A percentile compares a stretch with the other conserved stretches of the same genome.
These are phyloP conservation scores for Leptobrachium ailaonicum DNA, from an alignment of 2,113 vertebrate genomes.

Conservation along the genomic window DNA sequence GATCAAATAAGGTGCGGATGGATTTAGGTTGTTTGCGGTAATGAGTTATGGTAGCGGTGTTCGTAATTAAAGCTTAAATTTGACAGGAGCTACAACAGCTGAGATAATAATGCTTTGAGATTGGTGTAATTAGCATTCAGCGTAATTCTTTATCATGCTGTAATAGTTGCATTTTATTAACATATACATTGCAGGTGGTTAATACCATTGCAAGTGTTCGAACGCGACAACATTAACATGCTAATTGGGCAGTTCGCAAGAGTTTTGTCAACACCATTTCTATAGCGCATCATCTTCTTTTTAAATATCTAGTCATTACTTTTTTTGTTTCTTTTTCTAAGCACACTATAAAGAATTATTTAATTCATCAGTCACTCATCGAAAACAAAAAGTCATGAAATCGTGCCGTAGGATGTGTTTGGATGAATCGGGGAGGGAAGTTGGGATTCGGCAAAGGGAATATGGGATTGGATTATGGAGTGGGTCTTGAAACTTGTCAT, in stretches of 20 bases:
- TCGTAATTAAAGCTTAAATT: conserved; percentile 35
- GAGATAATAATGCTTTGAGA: conserved; percentile 32
- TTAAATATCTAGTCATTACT: background rate
- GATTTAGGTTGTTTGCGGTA: conserved; percentile 22
- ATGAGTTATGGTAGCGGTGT: conserved; percentile 34
- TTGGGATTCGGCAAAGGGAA: too few species aligned
- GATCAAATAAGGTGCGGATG: conserved; percentile 33
- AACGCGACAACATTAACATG: conserved; percentile 20
- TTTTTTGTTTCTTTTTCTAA: background rate
- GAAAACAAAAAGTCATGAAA: too few species aligned
- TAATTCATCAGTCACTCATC: too few species aligned
- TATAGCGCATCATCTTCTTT: background rate
- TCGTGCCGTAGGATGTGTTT: too few species aligned
- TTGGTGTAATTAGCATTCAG: conserved; percentile 25
- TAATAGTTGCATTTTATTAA: conserved; percentile 5
- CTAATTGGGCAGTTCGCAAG: conserved; percentile 3
- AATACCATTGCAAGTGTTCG: conserved; percentile 11
- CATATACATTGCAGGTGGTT: conserved; percentile 34
- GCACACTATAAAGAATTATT: background rate
- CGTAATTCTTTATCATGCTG: conserved; percentile 20
- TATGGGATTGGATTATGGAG: too few species aligned
- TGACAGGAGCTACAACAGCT: conserved; percentile 16
- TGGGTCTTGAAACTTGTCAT: too few species aligned
- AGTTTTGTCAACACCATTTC: background rate
- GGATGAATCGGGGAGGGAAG: too few species aligned